Evolutionary conservation across 2,888 invertebrate species (phyloP).

Genomic region (Ophraella communa): DNA sequence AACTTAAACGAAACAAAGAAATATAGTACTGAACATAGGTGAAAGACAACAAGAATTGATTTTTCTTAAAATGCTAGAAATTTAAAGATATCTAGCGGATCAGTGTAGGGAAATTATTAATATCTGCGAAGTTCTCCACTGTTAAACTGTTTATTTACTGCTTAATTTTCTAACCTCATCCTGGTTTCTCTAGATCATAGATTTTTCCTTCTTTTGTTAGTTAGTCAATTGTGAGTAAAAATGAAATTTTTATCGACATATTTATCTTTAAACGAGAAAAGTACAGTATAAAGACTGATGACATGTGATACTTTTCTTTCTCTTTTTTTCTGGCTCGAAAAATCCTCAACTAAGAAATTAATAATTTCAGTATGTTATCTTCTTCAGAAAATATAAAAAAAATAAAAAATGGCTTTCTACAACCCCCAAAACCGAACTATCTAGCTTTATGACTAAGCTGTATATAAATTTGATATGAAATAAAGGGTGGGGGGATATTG

Average conservation of each 20-base stretch:
- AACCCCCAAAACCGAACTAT: slow-evolving; percentile 34
- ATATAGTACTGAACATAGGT: too few species aligned
- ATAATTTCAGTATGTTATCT: slow-evolving; percentile 14
- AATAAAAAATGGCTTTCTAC: slow-evolving; percentile 30
- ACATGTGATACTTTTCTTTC: neutral
- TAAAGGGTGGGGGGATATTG: slow-evolving; percentile 47
- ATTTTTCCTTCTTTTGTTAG: neutral
- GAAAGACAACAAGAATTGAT: too few species aligned
- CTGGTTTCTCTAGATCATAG: too few species aligned
- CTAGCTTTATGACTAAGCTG: slow-evolving; percentile 39
- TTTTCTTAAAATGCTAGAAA: too few species aligned
- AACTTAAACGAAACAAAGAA: too few species aligned
- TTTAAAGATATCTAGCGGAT: too few species aligned
- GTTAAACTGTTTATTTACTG: too few species aligned
- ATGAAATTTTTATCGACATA: too few species aligned
- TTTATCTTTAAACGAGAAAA: neutral
- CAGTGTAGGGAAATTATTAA: too few species aligned
- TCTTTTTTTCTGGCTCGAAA: neutral
- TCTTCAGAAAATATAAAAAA: slow-evolving; percentile 28
- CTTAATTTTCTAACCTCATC: too few species aligned
- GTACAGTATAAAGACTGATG: neutral
- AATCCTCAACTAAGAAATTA: slow-evolving; percentile 8
- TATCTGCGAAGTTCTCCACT: too few species aligned
- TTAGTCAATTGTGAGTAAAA: neutral
- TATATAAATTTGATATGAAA: slow-evolving; percentile 49